These are phyloP conservation scores for Tiphia femorata DNA, from an alignment of 2,888 invertebrate species.

Conservation along the genomic window DNA sequence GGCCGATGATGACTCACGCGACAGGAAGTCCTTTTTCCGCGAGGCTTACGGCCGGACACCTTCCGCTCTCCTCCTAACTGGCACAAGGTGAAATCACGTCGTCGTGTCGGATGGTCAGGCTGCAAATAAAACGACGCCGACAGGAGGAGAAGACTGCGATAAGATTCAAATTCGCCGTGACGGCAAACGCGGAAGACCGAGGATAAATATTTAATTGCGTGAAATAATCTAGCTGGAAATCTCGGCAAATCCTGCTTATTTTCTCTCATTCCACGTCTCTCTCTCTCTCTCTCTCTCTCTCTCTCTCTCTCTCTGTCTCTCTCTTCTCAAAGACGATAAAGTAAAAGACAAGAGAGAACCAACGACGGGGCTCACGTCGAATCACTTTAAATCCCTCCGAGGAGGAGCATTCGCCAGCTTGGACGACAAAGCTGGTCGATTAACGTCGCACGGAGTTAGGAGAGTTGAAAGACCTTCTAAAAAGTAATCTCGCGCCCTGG, in stretches of 20 bases:
- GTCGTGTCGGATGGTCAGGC: conserved; percentile 8
- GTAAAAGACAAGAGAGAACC: neutral
- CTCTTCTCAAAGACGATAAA: neutral
- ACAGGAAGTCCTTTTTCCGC: conserved; percentile 57
- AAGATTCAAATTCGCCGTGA: no score
- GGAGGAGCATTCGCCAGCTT: neutral
- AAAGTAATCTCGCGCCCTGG: conserved; percentile 40
- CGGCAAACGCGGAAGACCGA: no score
- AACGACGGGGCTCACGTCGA: neutral
- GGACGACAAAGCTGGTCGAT: conserved; percentile 25
- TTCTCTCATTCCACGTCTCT: neutral
- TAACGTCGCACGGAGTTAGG: conserved; percentile 34
- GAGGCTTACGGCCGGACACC: conserved; percentile 31
- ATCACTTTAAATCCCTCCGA: no score
- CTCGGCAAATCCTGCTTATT: neutral
- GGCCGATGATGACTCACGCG: conserved; percentile 54
- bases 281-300: neutral
- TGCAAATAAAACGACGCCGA: neutral
- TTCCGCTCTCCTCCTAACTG: conserved; percentile 52
- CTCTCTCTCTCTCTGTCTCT: no score
- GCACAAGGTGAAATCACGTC: conserved; percentile 57
- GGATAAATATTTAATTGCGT: no score
- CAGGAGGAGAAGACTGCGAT: no score
- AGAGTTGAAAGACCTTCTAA: conserved; percentile 26
- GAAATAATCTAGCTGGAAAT: no score